Evolutionary conservation across 1,140 invertebrate species (phyloP).

Genomic region (Holotrichia oblita): DNA sequence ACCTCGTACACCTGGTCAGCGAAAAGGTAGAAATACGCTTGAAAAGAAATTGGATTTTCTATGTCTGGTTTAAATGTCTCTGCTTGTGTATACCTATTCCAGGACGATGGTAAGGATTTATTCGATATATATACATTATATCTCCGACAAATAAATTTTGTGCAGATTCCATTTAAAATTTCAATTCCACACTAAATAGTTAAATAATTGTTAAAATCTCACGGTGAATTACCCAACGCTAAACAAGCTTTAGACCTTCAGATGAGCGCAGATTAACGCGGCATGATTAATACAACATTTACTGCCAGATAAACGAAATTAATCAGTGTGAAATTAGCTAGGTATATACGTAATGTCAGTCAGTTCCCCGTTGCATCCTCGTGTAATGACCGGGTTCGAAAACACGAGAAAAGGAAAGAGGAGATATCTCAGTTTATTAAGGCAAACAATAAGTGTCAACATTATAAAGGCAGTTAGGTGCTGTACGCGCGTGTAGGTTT

Average conservation of each 20-base stretch:
- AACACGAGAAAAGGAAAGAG: neutral
- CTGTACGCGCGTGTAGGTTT: slow-evolving; percentile 6
- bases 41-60: slow-evolving; percentile 29
- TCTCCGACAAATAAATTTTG: too few species aligned
- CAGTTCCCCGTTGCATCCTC: neutral
- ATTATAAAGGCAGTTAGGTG: neutral
- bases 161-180: too few species aligned
- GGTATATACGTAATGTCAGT: neutral
- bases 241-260: neutral
- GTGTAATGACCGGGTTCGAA: neutral
- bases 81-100: too few species aligned
- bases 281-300: slow-evolving; percentile 5
- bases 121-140: too few species aligned
- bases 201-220: neutral
- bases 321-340: slow-evolving; percentile 31
- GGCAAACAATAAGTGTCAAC: neutral
- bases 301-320: slow-evolving; percentile 29
- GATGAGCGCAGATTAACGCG: neutral
- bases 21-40: slow-evolving; percentile 3
- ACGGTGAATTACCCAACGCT: slow-evolving; percentile 9
- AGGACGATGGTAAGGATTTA: too few species aligned
- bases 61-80: too few species aligned
- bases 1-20: neutral
- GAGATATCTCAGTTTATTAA: neutral
- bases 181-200: too few species aligned